A percentile compares a stretch with the other conserved stretches of the same genome.
Conservation (phyloP, 2,113 vertebrate genomes). For the Prunella fulvescens region DNA sequence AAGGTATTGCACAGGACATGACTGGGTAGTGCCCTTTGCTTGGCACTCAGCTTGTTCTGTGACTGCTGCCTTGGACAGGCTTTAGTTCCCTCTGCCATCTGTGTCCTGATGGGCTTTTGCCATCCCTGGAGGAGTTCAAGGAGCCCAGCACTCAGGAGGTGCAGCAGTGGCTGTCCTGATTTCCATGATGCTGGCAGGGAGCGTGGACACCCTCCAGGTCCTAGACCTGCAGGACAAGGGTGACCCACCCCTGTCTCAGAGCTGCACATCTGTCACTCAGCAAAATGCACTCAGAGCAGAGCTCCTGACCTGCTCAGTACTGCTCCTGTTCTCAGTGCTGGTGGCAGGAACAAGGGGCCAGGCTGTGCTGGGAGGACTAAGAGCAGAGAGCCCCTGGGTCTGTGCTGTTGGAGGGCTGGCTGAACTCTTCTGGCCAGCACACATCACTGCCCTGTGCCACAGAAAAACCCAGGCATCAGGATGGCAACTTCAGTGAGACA, state of each 20-base stretch:
- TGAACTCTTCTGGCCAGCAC: neutral
- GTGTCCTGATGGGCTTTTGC: neutral
- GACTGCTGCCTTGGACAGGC: neutral
- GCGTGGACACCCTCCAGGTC: fast-evolving
- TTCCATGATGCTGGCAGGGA: neutral
- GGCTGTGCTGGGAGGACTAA: neutral
- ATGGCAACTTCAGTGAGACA: neutral
- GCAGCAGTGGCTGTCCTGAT: neutral
- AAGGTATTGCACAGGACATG: neutral
- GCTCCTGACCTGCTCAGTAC: neutral
- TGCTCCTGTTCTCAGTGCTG: neutral
- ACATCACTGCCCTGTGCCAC: neutral
- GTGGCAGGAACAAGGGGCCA: neutral
- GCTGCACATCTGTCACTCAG: neutral
- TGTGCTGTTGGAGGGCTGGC: neutral
- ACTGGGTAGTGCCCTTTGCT: neutral
- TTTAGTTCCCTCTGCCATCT: neutral
- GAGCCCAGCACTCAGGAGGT: neutral
- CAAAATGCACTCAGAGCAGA: neutral
- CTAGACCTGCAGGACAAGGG: neutral
- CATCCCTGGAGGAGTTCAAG: neutral
- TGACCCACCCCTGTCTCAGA: neutral
- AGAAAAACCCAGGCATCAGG: neutral
- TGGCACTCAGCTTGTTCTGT: neutral
- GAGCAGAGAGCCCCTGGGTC: neutral